These are phyloP conservation scores for Machaerirhynchus nigripectus DNA, from an alignment of 2,113 vertebrate species.

Conservation along the genomic window DNA sequence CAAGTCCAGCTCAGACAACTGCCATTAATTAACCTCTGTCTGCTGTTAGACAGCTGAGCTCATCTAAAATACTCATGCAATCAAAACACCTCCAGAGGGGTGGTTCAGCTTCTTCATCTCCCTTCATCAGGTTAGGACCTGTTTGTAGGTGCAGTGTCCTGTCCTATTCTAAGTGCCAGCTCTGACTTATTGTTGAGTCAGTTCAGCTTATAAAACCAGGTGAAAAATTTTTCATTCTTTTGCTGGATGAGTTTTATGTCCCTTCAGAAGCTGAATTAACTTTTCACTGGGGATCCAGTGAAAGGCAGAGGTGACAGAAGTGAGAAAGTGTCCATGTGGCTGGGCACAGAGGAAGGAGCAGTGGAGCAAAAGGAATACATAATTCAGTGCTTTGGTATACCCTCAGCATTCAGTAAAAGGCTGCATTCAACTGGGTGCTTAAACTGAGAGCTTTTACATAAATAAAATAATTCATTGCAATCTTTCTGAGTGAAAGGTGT, in stretches of 20 bases:
- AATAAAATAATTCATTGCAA: not conserved
- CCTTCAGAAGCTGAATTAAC: not conserved
- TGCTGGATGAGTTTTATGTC: not conserved
- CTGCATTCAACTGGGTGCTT: not conserved
- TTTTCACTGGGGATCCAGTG: not conserved
- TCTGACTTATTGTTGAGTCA: not conserved
- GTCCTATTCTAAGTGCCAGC: not conserved
- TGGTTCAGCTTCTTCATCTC: not conserved
- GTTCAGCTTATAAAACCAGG: not conserved
- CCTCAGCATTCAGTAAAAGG: not conserved
- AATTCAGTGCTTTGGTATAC: not conserved
- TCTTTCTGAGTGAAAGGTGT: not conserved
- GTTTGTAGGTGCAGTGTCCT: not conserved
- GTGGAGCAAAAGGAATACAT: not conserved
- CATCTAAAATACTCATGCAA: not conserved
- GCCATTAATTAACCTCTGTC: not conserved
- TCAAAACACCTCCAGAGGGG: not conserved
- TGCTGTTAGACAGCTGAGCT: slow-evolving; percentile 19
- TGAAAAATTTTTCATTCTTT: not conserved
- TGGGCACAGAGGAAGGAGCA: not conserved
- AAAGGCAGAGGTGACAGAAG: not conserved
- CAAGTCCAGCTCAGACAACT: not conserved
- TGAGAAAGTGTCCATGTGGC: not conserved
- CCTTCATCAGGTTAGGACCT: not conserved
- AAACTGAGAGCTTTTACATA: not conserved